These are phyloP conservation scores for Oxycera nigricornis DNA, from an alignment of 2,888 invertebrate genomes.

Conservation along the genomic window DNA sequence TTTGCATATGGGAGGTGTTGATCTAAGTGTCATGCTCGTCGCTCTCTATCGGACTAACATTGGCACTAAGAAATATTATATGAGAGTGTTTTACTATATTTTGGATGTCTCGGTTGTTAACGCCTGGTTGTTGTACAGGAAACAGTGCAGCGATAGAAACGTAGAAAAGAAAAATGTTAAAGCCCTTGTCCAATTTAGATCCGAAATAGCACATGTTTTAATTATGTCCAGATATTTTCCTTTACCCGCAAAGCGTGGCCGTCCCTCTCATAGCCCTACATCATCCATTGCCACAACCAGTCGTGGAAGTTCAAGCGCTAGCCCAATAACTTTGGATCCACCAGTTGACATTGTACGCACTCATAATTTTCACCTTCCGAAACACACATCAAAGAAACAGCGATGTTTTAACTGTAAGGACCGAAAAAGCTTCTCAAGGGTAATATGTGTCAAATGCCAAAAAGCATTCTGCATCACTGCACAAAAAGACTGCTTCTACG, in stretches of 20 bases:
- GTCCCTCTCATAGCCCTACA: neutral
- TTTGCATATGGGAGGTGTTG: neutral
- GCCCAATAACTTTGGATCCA: neutral
- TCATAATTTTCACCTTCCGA: neutral
- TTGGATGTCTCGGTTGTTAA: neutral
- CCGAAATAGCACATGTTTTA: neutral
- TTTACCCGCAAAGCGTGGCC: neutral
- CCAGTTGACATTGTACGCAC: neutral
- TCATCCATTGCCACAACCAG: neutral
- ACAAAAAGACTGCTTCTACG: neutral
- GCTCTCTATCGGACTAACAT: neutral
- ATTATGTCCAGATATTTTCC: neutral
- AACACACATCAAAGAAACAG: neutral
- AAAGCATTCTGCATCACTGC: neutral
- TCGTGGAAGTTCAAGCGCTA: neutral
- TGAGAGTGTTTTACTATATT: neutral
- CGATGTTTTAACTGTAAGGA: neutral
- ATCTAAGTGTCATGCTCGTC: neutral
- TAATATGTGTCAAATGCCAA: neutral
- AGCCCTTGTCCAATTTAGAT: neutral
- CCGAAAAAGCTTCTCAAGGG: neutral
- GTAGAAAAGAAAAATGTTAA: neutral
- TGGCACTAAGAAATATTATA: neutral
- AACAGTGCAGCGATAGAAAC: neutral
- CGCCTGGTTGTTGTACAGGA: neutral